phyloP scores from a whole-genome alignment of 2,888 invertebrate species.

The Leptothorax acervorum region DNA sequence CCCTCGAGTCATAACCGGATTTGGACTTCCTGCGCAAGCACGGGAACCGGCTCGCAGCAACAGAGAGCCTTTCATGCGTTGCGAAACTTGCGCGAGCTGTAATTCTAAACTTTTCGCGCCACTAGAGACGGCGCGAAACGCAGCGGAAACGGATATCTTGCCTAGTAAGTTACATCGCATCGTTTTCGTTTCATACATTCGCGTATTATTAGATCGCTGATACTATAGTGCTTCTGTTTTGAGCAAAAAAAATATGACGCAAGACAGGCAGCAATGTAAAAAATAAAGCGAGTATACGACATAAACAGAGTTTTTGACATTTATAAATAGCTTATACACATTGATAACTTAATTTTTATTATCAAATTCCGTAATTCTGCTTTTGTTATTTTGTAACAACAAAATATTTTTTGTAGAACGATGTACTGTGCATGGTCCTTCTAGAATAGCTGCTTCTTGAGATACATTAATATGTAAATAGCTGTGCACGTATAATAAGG shows the following conservation, averaged over 20 bases:
- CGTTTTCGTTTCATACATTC: not conserved
- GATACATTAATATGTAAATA: not conserved
- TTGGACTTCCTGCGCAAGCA: slow-evolving; percentile 41
- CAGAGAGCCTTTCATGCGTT: slow-evolving; percentile 19
- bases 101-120: slow-evolving; percentile 51
- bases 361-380: not conserved
- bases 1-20: slow-evolving; percentile 28
- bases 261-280: not conserved
- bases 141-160: slow-evolving; percentile 38
- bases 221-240: not conserved
- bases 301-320: not conserved
- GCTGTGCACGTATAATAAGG: not conserved
- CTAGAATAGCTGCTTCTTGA: not conserved
- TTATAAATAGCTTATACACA: not conserved
- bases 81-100: slow-evolving; percentile 36
- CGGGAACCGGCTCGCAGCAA: not conserved
- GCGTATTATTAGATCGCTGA: slow-evolving; percentile 13
- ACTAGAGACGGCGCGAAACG: slow-evolving; percentile 32
- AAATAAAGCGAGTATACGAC: not conserved
- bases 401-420: not conserved
- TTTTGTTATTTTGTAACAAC: not conserved
- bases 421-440: not conserved
- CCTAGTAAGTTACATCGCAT: slow-evolving; percentile 3
- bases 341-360: not conserved
- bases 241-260: not conserved